Conservation (phyloP, 2,888 invertebrate species). For the Agrotis clavis region DNA sequence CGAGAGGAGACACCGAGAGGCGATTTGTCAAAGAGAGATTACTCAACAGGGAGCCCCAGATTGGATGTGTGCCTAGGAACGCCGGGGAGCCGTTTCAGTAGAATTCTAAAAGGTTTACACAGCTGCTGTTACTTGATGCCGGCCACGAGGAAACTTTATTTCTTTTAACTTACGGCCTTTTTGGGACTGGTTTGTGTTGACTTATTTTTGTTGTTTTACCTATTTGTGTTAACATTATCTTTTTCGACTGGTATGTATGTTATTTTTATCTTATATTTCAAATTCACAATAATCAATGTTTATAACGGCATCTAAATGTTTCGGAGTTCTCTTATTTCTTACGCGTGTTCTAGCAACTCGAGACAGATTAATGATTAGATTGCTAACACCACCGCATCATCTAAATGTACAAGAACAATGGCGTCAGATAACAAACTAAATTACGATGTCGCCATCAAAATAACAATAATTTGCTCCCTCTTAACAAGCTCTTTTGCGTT, state of each 20-base stretch:
- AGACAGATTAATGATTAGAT: conserved; percentile 39
- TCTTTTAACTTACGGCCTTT: conserved; percentile 21
- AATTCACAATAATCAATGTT: not conserved
- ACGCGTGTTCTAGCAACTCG: conserved; percentile 14
- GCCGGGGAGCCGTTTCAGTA: conserved; percentile 27
- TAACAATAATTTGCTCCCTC: conserved; percentile 66
- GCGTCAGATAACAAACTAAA: conserved; percentile 53
- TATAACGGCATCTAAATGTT: not conserved
- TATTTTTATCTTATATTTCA: not conserved
- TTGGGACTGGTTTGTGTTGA: not conserved
- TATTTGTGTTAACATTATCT: not conserved
- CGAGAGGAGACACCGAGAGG: conserved; percentile 52
- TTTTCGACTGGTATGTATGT: not conserved
- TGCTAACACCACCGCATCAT: conserved; percentile 31
- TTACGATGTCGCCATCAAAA: conserved; percentile 62
- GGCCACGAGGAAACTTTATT: conserved; percentile 28
- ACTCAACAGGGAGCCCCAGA: conserved; percentile 55
- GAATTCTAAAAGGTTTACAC: conserved; percentile 58
- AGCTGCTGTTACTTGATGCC: conserved; percentile 50
- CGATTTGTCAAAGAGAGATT: conserved; percentile 71
- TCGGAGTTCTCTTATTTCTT: conserved; percentile 1
- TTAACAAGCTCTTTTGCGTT: conserved; percentile 49
- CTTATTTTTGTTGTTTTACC: conserved; percentile 3
- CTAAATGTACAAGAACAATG: conserved; percentile 48
- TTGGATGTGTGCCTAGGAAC: conserved; percentile 57